Evolutionary conservation across 2,888 invertebrate species (phyloP).

Genomic region (Syrphus vitripennis): DNA sequence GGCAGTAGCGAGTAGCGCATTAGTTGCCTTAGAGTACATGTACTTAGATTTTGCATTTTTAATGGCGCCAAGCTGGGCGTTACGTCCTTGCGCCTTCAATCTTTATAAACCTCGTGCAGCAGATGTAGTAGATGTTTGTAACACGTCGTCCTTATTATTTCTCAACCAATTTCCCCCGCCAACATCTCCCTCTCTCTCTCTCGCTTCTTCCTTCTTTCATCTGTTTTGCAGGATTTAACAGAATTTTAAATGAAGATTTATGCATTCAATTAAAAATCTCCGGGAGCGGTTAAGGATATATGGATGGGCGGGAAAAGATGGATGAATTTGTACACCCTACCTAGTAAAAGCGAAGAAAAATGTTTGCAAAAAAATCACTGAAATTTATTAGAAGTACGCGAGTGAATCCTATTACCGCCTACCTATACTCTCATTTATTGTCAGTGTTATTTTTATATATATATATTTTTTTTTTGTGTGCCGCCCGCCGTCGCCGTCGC

Average conservation of each 20-base stretch:
- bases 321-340: slow-evolving; percentile 19
- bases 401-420: slow-evolving; percentile 53
- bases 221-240: slow-evolving; percentile 33
- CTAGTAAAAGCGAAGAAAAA: slow-evolving; percentile 25
- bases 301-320: slow-evolving; percentile 15
- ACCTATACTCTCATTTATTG: slow-evolving; percentile 14
- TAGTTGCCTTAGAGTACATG: slow-evolving; percentile 4
- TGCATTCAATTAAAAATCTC: slow-evolving; percentile 70
- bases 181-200: background rate
- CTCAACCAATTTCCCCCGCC: background rate
- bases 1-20: slow-evolving; percentile 11
- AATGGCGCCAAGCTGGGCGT: slow-evolving; percentile 24
- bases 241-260: slow-evolving; percentile 69
- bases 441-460: background rate
- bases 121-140: slow-evolving; percentile 42
- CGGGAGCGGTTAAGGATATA: slow-evolving; percentile 38
- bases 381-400: slow-evolving; percentile 66
- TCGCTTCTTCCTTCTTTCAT: background rate
- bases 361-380: slow-evolving; percentile 47
- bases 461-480: background rate
- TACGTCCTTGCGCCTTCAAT: slow-evolving; percentile 42
- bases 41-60: slow-evolving; percentile 62
- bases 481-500: too few species aligned
- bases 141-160: slow-evolving; percentile 44
- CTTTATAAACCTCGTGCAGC: slow-evolving; percentile 5